These are phyloP conservation scores for Nymphalis c-album DNA, from an alignment of 2,888 invertebrate species.

Conservation along the genomic window DNA sequence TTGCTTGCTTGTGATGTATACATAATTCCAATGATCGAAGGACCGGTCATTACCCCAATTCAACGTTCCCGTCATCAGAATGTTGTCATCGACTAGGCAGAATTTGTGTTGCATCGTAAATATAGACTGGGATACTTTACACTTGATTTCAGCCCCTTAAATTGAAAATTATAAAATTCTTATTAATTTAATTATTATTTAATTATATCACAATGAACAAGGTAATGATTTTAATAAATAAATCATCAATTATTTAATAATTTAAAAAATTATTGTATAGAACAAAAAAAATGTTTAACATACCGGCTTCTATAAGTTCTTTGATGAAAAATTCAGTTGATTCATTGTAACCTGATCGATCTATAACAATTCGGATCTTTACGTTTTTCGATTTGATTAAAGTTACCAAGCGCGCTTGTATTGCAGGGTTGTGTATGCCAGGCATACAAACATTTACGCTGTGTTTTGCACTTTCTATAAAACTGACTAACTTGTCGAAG, in stretches of 20 bases:
- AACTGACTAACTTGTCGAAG: slow-evolving; percentile 73
- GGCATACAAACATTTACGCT: slow-evolving; percentile 75
- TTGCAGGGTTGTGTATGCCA: slow-evolving; percentile 73
- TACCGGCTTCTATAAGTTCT: slow-evolving; percentile 71
- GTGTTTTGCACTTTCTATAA: slow-evolving; percentile 65
- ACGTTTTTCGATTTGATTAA: slow-evolving; percentile 65
- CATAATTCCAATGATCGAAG: slow-evolving; percentile 86
- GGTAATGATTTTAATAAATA: neutral
- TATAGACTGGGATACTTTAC: slow-evolving; percentile 64
- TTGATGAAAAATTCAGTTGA: slow-evolving; percentile 67
- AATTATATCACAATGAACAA: too few species aligned
- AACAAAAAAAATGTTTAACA: slow-evolving; percentile 35
- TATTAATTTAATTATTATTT: neutral
- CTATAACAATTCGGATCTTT: slow-evolving; percentile 67
- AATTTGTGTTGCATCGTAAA: slow-evolving; percentile 90
- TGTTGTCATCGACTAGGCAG: slow-evolving; percentile 83
- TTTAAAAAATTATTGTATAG: neutral
- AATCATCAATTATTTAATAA: neutral
- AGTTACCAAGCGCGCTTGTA: slow-evolving; percentile 67
- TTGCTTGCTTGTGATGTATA: slow-evolving; percentile 82
- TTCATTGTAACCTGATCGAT: slow-evolving; percentile 65
- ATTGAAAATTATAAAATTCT: slow-evolving; percentile 32
- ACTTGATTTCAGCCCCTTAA: slow-evolving; percentile 82
- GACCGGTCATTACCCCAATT: slow-evolving; percentile 89
- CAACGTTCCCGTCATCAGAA: slow-evolving; percentile 86